These are phyloP conservation scores for Cecropterus lyciades DNA, from an alignment of 1,140 invertebrate species.

Conservation along the genomic window DNA sequence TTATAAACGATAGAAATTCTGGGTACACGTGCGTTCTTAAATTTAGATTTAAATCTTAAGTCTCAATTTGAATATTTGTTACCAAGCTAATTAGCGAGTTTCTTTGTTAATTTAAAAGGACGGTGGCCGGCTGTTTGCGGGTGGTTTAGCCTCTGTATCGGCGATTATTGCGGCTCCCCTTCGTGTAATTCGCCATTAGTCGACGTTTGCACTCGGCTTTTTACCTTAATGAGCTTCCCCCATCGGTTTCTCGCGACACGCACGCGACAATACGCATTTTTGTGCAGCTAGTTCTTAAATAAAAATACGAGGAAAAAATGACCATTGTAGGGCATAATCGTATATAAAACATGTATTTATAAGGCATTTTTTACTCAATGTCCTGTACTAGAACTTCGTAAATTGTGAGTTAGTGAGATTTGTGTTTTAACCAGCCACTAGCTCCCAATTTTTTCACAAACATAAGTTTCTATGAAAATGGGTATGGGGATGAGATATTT, in stretches of 20 bases:
- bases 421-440: too few species aligned
- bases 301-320: conserved; percentile 39
- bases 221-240: conserved; percentile 82
- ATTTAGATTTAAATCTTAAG: too few species aligned
- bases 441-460: too few species aligned
- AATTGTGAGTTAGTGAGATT: too few species aligned
- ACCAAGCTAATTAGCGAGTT: conserved; percentile 10
- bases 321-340: not conserved
- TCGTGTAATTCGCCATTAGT: conserved; percentile 83
- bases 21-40: too few species aligned
- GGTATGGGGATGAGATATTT: too few species aligned
- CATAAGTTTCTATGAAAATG: too few species aligned
- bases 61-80: conserved; percentile 9
- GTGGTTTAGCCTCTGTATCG: conserved; percentile 38
- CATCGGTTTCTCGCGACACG: conserved; percentile 57
- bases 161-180: conserved; percentile 62
- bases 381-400: too few species aligned
- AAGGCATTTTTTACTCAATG: too few species aligned
- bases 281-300: conserved; percentile 57
- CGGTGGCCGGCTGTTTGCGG: conserved; percentile 18
- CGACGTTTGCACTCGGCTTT: conserved; percentile 81
- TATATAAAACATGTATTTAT: too few species aligned
- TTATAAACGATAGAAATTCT: too few species aligned
- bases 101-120: conserved; percentile 27
- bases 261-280: conserved; percentile 73